Percentiles rank a stretch among this genome's conserved stretches.
Evolutionary conservation across 2,888 invertebrate genomes (phyloP).

Genomic region (Chrysolina oricalcia): DNA sequence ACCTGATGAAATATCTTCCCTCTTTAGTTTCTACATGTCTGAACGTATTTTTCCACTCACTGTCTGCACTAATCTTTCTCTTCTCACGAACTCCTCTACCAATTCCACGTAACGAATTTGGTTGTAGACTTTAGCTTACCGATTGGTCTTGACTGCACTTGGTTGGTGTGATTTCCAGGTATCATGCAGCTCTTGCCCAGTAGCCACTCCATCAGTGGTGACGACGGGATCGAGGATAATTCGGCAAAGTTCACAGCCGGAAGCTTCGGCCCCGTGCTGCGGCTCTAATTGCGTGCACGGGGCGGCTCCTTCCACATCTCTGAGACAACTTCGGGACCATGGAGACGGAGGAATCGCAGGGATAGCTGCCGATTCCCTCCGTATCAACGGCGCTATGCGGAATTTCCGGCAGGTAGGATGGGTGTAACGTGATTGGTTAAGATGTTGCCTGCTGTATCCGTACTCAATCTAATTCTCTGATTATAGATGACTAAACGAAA

Average conservation of each 20-base stretch:
- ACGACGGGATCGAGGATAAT: slow-evolving; percentile 86
- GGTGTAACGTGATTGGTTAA: slow-evolving; percentile 38
- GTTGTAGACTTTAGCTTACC: slow-evolving; percentile 53
- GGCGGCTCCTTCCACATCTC: slow-evolving; percentile 86
- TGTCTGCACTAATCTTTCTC: slow-evolving; percentile 54
- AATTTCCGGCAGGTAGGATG: slow-evolving; percentile 92
- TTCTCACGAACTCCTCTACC: slow-evolving; percentile 55
- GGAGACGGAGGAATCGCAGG: slow-evolving; percentile 92
- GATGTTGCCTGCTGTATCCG: slow-evolving; percentile 13
- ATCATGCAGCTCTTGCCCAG: slow-evolving; percentile 78
- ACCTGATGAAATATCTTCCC: neutral
- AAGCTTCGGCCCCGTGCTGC: slow-evolving; percentile 77
- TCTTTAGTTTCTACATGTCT: slow-evolving; percentile 36
- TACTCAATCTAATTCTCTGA: neutral
- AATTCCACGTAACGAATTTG: slow-evolving; percentile 65
- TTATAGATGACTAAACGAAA: neutral
- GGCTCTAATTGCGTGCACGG: slow-evolving; percentile 79
- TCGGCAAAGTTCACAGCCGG: slow-evolving; percentile 91
- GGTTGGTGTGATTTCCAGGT: slow-evolving; percentile 66
- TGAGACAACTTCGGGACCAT: slow-evolving; percentile 84
- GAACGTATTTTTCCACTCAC: slow-evolving; percentile 39
- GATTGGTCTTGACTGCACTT: slow-evolving; percentile 56
- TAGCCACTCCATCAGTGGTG: slow-evolving; percentile 81
- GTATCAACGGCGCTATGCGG: slow-evolving; percentile 97
- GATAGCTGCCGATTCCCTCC: slow-evolving; percentile 95